Evolutionary conservation across 2,888 invertebrate genomes (phyloP), one percentile per base, ranked within the genome.

Genomic region (Therioaphis trifolii): DNA sequence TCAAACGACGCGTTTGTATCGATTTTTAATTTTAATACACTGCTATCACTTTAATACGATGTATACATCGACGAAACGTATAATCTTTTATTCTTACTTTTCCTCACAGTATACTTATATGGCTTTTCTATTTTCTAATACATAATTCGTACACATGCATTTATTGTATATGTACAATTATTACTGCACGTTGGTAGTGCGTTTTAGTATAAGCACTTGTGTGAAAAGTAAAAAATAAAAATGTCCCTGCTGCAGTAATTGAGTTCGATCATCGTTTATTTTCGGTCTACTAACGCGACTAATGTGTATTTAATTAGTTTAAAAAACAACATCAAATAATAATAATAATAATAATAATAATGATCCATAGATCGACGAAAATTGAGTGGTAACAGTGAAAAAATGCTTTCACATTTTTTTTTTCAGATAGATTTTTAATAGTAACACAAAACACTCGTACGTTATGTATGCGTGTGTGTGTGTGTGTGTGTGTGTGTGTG

Each of bases 321-420:
- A 11, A 71, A 49, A 46, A 58, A 1, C 11, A 21, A 24, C 21
- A 11, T 21, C 7, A n/a, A n/a, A n/a, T n/a, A n/a, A n/a, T n/a
- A n/a, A 35, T 35, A 35, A 35, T 5, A 35, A 35, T 35, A 35
- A 35, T n/a, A 35, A 35, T 35, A 35, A 58, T 11, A 58, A 24
- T 9, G 11, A 55, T 58, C 12, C 24, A 9, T 11, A 58, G 7
- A 58, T 58, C 21, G 58, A 21, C 3, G 21, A 58, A 12, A 66
- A 35, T 66, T 29, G 66, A 35, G 35, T 66, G 66, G 29, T 15
- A 15, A 55, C 74, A 18, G 35, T 74, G 49, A 52, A 72, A 74
- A 75, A 75, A 58, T 75, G 75, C 74, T 74, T 74, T 74, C 74
- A 74, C 74, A 74, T 74, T 74, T 74, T 55, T 72, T 74, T 35